A percentile compares a stretch with the other conserved stretches of the same genome.
Conservation (phyloP, 30 jellyfish, hydroid and myxozoan genomes). For the Hydractinia echinata region DNA sequence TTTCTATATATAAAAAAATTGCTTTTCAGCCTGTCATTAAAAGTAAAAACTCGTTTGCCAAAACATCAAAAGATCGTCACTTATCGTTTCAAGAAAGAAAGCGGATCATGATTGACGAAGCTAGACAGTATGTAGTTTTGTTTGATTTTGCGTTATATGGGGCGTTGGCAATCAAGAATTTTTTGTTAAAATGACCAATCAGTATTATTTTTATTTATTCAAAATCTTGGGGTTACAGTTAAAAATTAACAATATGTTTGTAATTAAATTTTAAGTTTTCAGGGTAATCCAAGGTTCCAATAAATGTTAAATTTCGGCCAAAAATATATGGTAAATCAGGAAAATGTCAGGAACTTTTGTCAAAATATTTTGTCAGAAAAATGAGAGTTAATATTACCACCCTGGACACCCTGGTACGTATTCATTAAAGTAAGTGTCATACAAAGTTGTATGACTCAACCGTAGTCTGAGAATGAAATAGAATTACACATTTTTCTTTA, state of each 20-base stretch:
- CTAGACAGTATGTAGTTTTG: constrained; percentile 46
- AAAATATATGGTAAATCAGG: too few species aligned
- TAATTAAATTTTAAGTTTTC: background rate
- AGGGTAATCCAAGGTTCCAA: background rate
- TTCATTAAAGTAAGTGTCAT: background rate
- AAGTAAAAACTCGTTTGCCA: background rate
- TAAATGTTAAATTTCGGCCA: background rate
- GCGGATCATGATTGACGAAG: constrained; percentile 67
- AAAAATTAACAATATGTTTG: too few species aligned
- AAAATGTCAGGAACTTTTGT: too few species aligned
- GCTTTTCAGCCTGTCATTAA: too few species aligned
- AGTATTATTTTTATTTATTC: too few species aligned
- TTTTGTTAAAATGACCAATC: too few species aligned
- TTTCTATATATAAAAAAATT: too few species aligned
- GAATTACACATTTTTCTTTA: background rate
- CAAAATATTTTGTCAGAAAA: too few species aligned
- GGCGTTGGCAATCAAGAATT: background rate
- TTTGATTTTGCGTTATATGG: background rate
- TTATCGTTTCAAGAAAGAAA: constrained; percentile 72
- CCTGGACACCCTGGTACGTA: background rate
- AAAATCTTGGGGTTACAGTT: too few species aligned
- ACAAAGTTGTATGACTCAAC: background rate
- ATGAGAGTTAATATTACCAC: too few species aligned
- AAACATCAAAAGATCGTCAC: constrained; percentile 21
- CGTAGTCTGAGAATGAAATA: too few species aligned